Percentiles rank a stretch among this genome's conserved stretches.
phyloP scores from a whole-genome alignment of 2,797 vertebrate genomes.

The Astyanax mexicanus region DNA sequence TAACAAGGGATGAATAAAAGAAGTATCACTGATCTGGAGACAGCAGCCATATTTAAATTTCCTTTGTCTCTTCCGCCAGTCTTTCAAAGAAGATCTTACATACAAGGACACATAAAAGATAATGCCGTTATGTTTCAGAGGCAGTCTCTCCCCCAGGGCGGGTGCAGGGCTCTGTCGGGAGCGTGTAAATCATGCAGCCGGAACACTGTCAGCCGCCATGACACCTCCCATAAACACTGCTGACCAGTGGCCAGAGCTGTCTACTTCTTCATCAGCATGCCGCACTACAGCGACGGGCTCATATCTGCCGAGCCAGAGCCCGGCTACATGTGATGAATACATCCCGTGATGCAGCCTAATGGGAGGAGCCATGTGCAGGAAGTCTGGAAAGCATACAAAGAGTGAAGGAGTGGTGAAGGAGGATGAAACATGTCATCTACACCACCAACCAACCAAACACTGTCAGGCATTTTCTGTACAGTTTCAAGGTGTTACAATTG shows the following conservation, averaged over 20 bases:
- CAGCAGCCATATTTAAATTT: constrained; percentile 30
- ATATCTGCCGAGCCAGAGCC: constrained; percentile 17
- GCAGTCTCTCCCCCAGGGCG: constrained; percentile 66
- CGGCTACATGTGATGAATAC: constrained; percentile 3
- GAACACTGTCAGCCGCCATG: constrained; percentile 70
- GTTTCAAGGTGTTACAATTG: neutral
- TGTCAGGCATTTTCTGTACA: neutral
- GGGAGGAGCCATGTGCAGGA: neutral
- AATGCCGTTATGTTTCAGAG: constrained; percentile 61
- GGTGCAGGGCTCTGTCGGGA: constrained; percentile 66
- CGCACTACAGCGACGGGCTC: constrained; percentile 60
- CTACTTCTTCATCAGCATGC: constrained; percentile 71
- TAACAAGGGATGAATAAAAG: constrained; percentile 2
- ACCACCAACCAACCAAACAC: too few relatives aligned
- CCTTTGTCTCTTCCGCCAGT: constrained; percentile 12
- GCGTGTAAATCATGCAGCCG: constrained; percentile 73
- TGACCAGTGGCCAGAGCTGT: constrained; percentile 71
- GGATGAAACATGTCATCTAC: neutral
- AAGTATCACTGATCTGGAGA: neutral
- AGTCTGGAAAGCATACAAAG: constrained; percentile 1
- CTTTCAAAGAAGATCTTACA: constrained; percentile 41
- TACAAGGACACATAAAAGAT: constrained; percentile 70
- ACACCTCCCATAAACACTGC: constrained; percentile 76
- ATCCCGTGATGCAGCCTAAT: neutral
- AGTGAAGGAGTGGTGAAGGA: neutral